A percentile compares a stretch with the other conserved stretches of the same genome.
Evolutionary conservation across 2,113 vertebrate species (phyloP).

Genomic region (Albula glossodonta): DNA sequence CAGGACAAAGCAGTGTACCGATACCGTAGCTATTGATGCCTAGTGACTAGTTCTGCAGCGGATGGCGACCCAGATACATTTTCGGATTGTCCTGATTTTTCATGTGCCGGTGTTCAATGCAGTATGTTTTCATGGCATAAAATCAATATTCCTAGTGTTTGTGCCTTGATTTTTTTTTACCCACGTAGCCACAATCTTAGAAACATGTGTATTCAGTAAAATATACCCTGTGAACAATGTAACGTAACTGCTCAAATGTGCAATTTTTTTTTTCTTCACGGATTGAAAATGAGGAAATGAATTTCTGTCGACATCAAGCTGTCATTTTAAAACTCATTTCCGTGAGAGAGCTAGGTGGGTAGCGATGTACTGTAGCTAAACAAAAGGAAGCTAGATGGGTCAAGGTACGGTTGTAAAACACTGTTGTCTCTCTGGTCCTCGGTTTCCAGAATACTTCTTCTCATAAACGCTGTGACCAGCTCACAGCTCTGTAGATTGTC

Average conservation of each 20-base stretch:
- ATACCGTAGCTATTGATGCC: neutral
- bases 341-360: neutral
- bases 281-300: neutral
- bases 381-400: neutral
- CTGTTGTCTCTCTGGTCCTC: neutral
- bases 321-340: neutral
- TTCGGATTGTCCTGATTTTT: conserved; percentile 28
- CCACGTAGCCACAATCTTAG: no score
- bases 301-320: neutral
- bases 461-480: neutral
- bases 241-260: neutral
- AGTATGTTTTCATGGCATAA: neutral
- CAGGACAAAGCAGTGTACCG: neutral
- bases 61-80: conserved; percentile 26
- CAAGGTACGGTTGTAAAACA: neutral
- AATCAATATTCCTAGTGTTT: neutral
- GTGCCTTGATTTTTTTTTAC: neutral
- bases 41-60: conserved; percentile 13
- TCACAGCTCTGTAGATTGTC: neutral
- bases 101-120: neutral
- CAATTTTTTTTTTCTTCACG: neutral
- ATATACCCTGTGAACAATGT: neutral
- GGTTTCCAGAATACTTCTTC: neutral
- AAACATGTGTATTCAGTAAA: neutral
- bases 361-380: neutral